Conservation (phyloP, 2,797 vertebrate genomes). For the Oreochromis grahami region DNA sequence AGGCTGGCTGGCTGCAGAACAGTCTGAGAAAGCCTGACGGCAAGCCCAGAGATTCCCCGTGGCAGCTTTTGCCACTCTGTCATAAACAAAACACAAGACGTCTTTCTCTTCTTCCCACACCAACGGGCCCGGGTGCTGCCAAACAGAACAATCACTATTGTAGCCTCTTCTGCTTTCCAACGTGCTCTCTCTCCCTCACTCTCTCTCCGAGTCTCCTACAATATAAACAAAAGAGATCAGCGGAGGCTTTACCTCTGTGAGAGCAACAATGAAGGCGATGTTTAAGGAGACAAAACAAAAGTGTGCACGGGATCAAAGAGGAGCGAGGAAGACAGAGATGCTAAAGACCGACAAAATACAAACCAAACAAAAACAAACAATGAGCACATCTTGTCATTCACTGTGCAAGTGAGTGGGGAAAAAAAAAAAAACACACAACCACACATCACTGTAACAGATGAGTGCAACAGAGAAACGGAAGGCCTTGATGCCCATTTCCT, state of each 20-base stretch:
- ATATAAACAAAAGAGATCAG: conserved; percentile 77
- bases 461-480: not conserved
- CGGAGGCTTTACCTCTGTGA: conserved; percentile 73
- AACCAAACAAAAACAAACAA: conserved; percentile 68
- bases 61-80: conserved; percentile 76
- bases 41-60: conserved; percentile 73
- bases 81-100: conserved; percentile 78
- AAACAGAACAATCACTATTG: conserved; percentile 78
- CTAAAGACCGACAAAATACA: conserved; percentile 67
- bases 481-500: not conserved
- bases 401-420: not conserved
- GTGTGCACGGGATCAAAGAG: conserved; percentile 72
- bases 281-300: conserved; percentile 79
- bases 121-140: conserved; percentile 72
- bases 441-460: conserved; percentile 1
- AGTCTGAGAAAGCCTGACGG: conserved; percentile 72
- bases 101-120: conserved; percentile 78
- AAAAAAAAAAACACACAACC: conserved; percentile 11
- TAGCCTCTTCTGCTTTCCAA: conserved; percentile 70
- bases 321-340: conserved; percentile 59
- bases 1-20: conserved; percentile 71
- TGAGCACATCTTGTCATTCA: conserved; percentile 57
- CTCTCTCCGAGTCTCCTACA: conserved; percentile 62
- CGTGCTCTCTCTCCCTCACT: conserved; percentile 45
- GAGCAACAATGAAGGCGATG: conserved; percentile 75